Evolutionary conservation across 2,113 vertebrate genomes (phyloP), one percentile per base, ranked within the genome.

Genomic region (Xiphorhynchus elegans): DNA sequence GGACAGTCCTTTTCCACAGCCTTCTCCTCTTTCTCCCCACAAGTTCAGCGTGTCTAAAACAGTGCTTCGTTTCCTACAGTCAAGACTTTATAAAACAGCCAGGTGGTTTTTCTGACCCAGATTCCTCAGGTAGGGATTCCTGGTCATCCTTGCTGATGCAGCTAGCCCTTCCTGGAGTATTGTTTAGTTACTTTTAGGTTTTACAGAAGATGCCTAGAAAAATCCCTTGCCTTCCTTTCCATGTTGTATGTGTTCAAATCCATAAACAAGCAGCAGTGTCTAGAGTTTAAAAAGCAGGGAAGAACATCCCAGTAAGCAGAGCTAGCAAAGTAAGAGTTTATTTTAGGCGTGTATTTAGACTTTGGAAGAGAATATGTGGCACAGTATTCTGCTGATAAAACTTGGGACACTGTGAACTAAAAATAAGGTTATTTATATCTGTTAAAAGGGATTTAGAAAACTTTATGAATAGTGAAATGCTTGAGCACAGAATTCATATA

Each of bases 331-430:
- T 4, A 56, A 62, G 68, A 40, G 49, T 70, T 87, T 91, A 72
- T 95, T 90, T 96, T 76, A 2, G 1, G 44, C 49, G 25, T n/a
- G 5, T 87, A 13, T 91, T 63, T 63, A 63, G 39, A 33, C 33
- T 81, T 93, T 50, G 47, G 35, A 82, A 66, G 26, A 63, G 17
- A 67, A 20, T 67, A 58, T 66, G 52, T 68, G 74, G 64, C 10
- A 47, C 12, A 46, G 26, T 33, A 77, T 53, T 60, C 64, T 93
- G 44, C 72, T 93, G 92, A 93, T 93, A 91, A 93, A 81, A 44
- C 16, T 19, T 69, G n/a, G 69, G 82, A 79, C 35, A 31, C 11
- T 60, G 39, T 46, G 46, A 66, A 67, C 69, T 80, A 83, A 89
- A 84, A 90, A 68, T 60, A 62, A 42, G 4, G 8, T 89, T 87